These are phyloP conservation scores for Sternarchorhynchus goeldii DNA, from an alignment of 2,797 vertebrate genomes.

Conservation along the genomic window DNA sequence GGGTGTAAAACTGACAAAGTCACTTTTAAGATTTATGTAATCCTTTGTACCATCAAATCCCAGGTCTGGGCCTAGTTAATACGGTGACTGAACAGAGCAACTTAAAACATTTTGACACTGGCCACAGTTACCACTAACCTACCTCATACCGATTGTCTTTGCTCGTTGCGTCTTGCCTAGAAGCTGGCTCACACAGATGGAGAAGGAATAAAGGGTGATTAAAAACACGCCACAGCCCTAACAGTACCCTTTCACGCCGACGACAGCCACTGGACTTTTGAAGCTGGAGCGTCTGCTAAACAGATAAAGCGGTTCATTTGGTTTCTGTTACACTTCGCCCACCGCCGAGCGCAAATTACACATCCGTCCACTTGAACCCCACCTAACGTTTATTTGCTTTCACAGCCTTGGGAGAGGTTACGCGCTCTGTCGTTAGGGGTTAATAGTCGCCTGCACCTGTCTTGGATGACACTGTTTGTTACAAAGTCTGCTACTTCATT, in stretches of 20 bases:
- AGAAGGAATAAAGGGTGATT: constrained; percentile 83
- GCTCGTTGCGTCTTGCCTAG: constrained; percentile 47
- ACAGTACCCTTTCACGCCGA: constrained; percentile 63
- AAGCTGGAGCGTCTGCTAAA: constrained; percentile 79
- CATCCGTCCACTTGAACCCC: constrained; percentile 69
- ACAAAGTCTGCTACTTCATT: constrained; percentile 71
- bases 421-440: constrained; percentile 66
- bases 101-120: constrained; percentile 45
- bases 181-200: constrained; percentile 74
- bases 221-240: constrained; percentile 71
- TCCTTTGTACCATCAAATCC: constrained; percentile 49
- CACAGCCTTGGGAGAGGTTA: constrained; percentile 73
- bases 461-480: constrained; percentile 71
- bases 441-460: constrained; percentile 80
- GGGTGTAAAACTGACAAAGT: constrained; percentile 51
- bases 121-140: constrained; percentile 41
- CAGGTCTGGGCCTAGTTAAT: constrained; percentile 41
- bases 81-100: constrained; percentile 42
- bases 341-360: constrained; percentile 60
- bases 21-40: constrained; percentile 53
- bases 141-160: constrained; percentile 31
- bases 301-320: constrained; percentile 73
- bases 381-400: constrained; percentile 83
- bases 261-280: constrained; percentile 58
- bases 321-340: constrained; percentile 65